Evolutionary conservation across 2,113 vertebrate species (phyloP), one percentile per base, ranked within the genome.

Genomic region (Suncus etruscus): DNA sequence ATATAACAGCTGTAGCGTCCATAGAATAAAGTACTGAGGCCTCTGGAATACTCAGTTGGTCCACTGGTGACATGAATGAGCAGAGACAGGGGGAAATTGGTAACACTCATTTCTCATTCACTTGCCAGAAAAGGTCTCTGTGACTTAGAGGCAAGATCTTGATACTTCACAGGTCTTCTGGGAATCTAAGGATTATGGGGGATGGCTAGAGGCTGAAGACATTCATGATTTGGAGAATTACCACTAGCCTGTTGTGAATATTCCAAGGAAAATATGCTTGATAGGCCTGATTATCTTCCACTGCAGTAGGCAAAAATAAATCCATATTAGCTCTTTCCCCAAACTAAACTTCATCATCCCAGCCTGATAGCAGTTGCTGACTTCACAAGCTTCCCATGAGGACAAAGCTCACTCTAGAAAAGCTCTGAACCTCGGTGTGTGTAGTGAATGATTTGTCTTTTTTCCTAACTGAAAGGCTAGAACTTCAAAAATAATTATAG

Each of bases 401-500:
- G 51, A 9, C 8, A 31, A 31, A 66, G 12, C 65, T 54, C 4
- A 3, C 50, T 63, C 70, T 51, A 65, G 87, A n/a, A 83, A 86
- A 93, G n/a, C 7, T 77, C 85, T 77, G 47, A 79, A 61, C 86
- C 31, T 0, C 39, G 0, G 50, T 63, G 51, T 48, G 27, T 31
- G 77, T 8, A 72, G 39, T 39, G 69, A 76, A 24, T 68, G 39
- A 25, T 0, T 58, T 4, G 12, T 73, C 83, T 83, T 63, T 8
- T 15, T 79, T 87, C 72, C 51, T 27, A 2, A n/a, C 83, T 73
- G 61, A 45, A 50, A 63, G 85, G 39, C 11, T 2, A 91, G 31
- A 76, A 6, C 24, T 86, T 91, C 58, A 15, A 54, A 82, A 78
- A 24, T 10, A 63, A 54, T 91, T 86, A n/a, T 54, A 80, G 18